Conservation (phyloP, 1,140 invertebrate genomes). For the Hyphantria cunea region DNA sequence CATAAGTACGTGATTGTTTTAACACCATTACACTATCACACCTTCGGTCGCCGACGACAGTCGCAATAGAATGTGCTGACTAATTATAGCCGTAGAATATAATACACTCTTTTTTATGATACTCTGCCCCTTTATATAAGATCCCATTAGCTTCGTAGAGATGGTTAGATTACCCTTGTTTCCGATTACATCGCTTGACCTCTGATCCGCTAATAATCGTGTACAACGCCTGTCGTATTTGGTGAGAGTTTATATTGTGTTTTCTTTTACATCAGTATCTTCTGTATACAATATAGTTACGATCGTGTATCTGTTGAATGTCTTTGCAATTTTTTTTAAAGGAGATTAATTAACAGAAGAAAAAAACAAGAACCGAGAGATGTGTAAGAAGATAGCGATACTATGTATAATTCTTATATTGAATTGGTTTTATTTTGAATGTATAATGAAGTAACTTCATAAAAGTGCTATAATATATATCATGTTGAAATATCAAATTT, state of each 20-base stretch:
- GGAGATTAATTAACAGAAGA: no score
- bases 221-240: slow-evolving; percentile 56
- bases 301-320: slow-evolving; percentile 20
- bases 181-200: slow-evolving; percentile 69
- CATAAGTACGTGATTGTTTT: not conserved
- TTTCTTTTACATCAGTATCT: slow-evolving; percentile 33
- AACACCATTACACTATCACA: slow-evolving; percentile 10
- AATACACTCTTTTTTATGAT: slow-evolving; percentile 15
- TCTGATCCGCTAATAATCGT: slow-evolving; percentile 69
- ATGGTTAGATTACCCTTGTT: slow-evolving; percentile 48
- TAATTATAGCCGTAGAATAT: slow-evolving; percentile 17
- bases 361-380: no score
- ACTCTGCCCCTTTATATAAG: slow-evolving; percentile 28
- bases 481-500: no score
- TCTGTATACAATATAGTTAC: slow-evolving; percentile 11
- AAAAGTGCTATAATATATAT: no score
- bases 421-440: no score
- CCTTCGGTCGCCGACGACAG: slow-evolving; percentile 1
- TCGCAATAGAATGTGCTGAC: slow-evolving; percentile 19
- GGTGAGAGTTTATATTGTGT: slow-evolving; percentile 53
- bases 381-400: not conserved
- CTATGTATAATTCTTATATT: not conserved
- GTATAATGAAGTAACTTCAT: no score
- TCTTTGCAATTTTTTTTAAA: slow-evolving; percentile 16
- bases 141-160: slow-evolving; percentile 34